Percentiles rank a stretch among this genome's conserved stretches.
Conservation (phyloP, 2,113 vertebrate species). For the Brachirus orientalis region DNA sequence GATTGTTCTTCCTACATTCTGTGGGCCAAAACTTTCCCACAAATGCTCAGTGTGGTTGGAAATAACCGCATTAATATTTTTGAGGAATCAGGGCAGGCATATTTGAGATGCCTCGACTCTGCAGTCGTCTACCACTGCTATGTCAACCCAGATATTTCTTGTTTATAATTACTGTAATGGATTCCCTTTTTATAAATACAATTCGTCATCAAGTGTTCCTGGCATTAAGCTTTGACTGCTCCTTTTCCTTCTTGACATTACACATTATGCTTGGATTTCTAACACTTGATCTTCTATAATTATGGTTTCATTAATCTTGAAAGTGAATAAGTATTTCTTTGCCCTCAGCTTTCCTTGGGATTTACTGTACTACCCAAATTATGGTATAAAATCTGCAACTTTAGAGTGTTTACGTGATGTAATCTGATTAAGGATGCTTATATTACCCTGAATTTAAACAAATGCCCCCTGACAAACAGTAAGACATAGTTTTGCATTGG, state of each 20-base stretch:
- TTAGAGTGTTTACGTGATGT: neutral
- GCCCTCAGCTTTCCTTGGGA: neutral
- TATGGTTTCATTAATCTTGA: neutral
- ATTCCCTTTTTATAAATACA: no score
- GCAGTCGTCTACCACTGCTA: neutral
- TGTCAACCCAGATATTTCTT: neutral
- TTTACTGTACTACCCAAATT: neutral
- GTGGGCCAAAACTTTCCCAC: neutral
- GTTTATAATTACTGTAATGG: no score
- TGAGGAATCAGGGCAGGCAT: neutral
- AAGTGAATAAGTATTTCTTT: neutral
- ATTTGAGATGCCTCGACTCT: neutral
- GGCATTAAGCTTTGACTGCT: no score
- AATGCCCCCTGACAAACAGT: no score
- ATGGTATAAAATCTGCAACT: neutral
- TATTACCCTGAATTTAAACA: no score
- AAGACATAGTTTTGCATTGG: no score
- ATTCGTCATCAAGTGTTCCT: no score
- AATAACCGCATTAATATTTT: neutral
- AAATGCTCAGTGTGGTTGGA: conserved; percentile 1
- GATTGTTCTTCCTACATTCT: neutral
- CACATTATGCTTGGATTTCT: neutral
- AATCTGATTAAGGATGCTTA: neutral
- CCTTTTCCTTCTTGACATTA: no score
- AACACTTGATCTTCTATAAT: conserved; percentile 8